A percentile compares a stretch with the other conserved stretches of the same genome.
phyloP scores from a whole-genome alignment of 2,797 vertebrate genomes.

The Sebastes hopkinsi region DNA sequence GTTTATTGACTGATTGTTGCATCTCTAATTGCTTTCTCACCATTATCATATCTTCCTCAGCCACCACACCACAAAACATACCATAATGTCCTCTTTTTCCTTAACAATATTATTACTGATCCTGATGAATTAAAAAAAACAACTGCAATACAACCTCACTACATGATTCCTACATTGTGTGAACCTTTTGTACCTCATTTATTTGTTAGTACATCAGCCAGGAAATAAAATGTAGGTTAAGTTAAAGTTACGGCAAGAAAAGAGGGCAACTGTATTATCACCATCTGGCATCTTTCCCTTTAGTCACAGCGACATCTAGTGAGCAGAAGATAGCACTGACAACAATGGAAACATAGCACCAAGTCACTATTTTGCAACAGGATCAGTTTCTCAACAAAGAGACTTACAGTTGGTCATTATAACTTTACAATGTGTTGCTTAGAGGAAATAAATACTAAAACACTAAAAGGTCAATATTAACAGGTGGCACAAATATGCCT shows the following conservation, averaged over 20 bases:
- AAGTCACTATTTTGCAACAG: neutral
- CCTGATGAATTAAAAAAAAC: neutral
- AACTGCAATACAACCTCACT: neutral
- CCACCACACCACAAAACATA: neutral
- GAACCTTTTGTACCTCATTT: neutral
- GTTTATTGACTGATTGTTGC: neutral
- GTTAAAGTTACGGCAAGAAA: neutral
- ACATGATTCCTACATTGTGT: neutral
- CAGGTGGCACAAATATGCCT: neutral
- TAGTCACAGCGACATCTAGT: constrained; percentile 80
- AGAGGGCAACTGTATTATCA: neutral
- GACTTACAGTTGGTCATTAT: neutral
- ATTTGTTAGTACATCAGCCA: neutral
- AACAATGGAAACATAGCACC: neutral
- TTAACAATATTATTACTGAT: neutral
- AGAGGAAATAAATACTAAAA: neutral
- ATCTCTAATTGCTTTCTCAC: neutral
- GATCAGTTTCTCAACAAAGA: neutral
- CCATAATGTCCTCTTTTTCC: neutral
- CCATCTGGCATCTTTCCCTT: constrained; percentile 50
- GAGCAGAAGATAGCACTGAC: constrained; percentile 42
- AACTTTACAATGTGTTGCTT: neutral
- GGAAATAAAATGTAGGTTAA: neutral
- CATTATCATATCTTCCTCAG: neutral
- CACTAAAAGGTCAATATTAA: neutral